Base-by-base conservation (phyloP, 2,888 invertebrate genomes). In the Pollenia griseotomentosa region DNA sequence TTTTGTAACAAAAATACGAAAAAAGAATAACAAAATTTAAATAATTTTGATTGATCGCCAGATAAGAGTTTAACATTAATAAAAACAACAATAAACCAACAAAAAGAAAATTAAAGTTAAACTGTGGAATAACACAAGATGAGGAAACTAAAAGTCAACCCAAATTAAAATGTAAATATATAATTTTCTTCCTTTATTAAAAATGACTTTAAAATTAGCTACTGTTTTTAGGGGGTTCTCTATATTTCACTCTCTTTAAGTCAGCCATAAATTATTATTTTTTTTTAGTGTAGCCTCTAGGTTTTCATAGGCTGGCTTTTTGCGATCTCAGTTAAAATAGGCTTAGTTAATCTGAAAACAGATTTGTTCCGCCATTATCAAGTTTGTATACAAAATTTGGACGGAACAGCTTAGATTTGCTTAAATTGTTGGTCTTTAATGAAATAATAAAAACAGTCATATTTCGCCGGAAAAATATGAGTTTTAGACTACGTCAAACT, bases 21-120 rank as follows among this genome's bases (percentile, higher is more conserved):
- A 77, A 55, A 89, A 89, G 89, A 89, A 88, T 89, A 89, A 90
- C 90, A 89, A 90, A 91, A 91, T 91, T 92, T 89, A 91, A 91
- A 91, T 92, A 90, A 91, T 90, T 91, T 91, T 91, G 91, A 91
- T 92, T 91, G 91, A 91, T 92, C 90, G 91, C 89, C 77, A 90
- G 92, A 91, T 92, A 91, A 92, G 85, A 77, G 66, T 77, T 77
- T 42, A 81, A 81, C 57, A 59, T 42, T 68, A 51, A 75, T 10
- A 70, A 68, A 61, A 53, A 33, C 12, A 59, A 70, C 74, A 71
- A 59, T 8, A 71, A 40, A 74, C 9, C 8, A 57, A 59, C 46
- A 51, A 19, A 6, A 68, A 6, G 59, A 14, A 7, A 9, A 61
- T 14, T 16, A 53, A n/a, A 19, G 80, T 65, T 61, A 77, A 82